phyloP scores from a whole-genome alignment of 2,797 vertebrate species.

The Anniella stebbinsi region DNA sequence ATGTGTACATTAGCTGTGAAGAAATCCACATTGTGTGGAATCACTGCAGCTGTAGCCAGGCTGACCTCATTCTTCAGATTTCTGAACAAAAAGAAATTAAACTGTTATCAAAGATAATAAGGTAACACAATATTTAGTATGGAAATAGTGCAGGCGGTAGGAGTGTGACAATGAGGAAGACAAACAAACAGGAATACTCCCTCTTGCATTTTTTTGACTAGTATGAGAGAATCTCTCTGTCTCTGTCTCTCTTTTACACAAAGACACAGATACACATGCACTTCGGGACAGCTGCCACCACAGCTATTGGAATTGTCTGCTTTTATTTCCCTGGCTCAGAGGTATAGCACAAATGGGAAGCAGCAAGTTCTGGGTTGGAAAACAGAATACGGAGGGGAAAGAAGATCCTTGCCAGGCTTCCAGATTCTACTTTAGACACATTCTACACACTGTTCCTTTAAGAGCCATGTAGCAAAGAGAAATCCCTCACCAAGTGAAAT shows the following conservation, averaged over 20 bases:
- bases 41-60: neutral
- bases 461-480: neutral
- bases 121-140: neutral
- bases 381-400: too few species aligned
- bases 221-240: neutral
- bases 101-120: neutral
- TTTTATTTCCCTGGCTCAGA: neutral
- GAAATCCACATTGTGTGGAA: neutral
- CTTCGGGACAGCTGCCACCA: neutral
- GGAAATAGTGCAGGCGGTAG: neutral
- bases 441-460: neutral
- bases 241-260: neutral
- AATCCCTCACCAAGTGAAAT: neutral
- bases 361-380: neutral
- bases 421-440: neutral
- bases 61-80: conserved; percentile 60
- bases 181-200: neutral
- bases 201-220: neutral
- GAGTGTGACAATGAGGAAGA: neutral
- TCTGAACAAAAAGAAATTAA: conserved; percentile 46
- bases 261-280: neutral
- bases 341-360: neutral
- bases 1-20: neutral
- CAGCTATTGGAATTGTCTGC: neutral
- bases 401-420: neutral